Conservation (phyloP, 2,113 vertebrate species). For the Rostratula benghalensis region DNA sequence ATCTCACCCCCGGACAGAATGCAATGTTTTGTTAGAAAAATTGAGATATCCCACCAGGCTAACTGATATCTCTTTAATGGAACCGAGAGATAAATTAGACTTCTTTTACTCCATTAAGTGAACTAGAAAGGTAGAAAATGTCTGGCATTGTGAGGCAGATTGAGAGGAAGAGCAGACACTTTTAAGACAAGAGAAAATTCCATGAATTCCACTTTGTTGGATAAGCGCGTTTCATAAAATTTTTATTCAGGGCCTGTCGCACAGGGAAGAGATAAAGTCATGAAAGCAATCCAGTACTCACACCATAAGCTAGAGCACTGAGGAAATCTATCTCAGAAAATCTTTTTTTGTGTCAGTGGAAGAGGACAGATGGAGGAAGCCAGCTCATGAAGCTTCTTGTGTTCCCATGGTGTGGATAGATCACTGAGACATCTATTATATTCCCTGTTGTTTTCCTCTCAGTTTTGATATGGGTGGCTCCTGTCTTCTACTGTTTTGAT, state of each 20-base stretch:
- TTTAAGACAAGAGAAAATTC: neutral
- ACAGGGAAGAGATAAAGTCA: neutral
- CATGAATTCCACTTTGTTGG: neutral
- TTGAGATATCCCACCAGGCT: neutral
- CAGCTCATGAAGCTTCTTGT: neutral
- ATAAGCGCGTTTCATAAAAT: neutral
- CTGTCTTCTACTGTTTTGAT: neutral
- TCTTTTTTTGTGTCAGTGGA: neutral
- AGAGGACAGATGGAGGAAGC: neutral
- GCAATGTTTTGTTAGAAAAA: neutral
- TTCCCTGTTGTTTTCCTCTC: neutral
- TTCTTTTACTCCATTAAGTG: neutral
- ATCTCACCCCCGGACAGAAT: neutral
- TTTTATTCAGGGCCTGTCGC: neutral
- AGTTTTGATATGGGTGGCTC: neutral
- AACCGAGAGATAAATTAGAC: neutral
- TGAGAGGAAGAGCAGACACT: neutral
- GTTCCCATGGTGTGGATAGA: neutral
- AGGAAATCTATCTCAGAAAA: neutral
- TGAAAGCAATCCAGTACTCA: neutral
- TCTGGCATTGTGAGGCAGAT: neutral
- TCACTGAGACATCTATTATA: neutral
- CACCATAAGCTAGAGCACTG: neutral
- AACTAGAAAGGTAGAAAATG: neutral
- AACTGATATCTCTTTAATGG: neutral